Evolutionary conservation across 2,113 vertebrate species (phyloP), one percentile per base, ranked within the genome.

Genomic region (Nematolebias whitei): DNA sequence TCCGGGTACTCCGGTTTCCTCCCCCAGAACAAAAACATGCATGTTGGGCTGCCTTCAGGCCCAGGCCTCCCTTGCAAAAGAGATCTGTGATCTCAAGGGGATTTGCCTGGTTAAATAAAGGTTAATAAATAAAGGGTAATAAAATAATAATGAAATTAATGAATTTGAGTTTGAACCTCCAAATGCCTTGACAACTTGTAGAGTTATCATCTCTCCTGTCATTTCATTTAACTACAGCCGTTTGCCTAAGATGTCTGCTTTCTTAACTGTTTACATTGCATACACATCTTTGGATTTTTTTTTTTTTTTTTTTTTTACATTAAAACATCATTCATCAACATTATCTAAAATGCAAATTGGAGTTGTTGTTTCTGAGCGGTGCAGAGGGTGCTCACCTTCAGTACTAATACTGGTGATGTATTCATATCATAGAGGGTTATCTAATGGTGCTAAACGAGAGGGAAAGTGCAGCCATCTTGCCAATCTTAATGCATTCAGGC

Each of bases 381-480:
- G 66, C 47, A 12, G 74, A 65, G 47, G 65, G 65, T 75, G 76
- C 63, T 78, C 60, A 80, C 71, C 74, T 76, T 74, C 61, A 58
- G 56, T 72, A 79, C 57, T 63, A 71, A 69, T 66, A 22, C 59
- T 63, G 43, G 61, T 83, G 71, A 82, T 80, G 77, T 76, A 68
- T 74, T 75, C 74, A 61, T 65, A 71, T 77, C 69, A 69, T 71
- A 44, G 56, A 52, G 51, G 68, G 72, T 87, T 85, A 85, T 82
- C 77, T 85, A 87, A 84, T 64, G 22, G 71, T 70, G 66, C 61
- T 51, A 50, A 57, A 68, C 70, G 72, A 62, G 68, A 69, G 49
- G 70, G 75, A 80, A 68, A 82, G 68, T 49, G 78, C 63, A 58
- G 64, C 73, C 84, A 80, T 82, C 77, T 81, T 76, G 77, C 79